These are phyloP conservation scores for Sebastes trivittatus DNA, from an alignment of 2,797 vertebrate species.

Conservation along the genomic window DNA sequence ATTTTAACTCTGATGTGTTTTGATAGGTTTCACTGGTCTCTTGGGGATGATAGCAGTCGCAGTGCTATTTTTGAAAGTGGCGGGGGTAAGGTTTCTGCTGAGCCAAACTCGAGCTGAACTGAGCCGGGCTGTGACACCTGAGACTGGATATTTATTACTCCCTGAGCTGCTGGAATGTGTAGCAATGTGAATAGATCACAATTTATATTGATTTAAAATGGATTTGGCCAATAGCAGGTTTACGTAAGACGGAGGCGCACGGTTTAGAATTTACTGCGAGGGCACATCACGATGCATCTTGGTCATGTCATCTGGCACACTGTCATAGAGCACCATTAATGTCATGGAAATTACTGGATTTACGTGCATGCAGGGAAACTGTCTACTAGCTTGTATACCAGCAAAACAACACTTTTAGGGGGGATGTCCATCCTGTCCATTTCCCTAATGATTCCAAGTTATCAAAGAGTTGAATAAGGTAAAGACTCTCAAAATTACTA, in stretches of 20 bases:
- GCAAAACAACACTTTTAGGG: neutral
- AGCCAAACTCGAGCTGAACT: slow-evolving; percentile 7
- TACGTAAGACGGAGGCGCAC: neutral
- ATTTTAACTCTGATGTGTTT: slow-evolving; percentile 71
- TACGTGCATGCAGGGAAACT: neutral
- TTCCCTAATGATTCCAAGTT: neutral
- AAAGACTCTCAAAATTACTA: neutral
- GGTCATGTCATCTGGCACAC: neutral
- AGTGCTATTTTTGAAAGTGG: slow-evolving; percentile 41
- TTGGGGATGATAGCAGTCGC: slow-evolving; percentile 37
- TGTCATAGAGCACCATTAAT: neutral
- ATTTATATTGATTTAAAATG: neutral
- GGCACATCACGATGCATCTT: neutral
- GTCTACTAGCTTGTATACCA: neutral
- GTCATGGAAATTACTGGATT: slow-evolving; percentile 2
- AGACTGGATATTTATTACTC: slow-evolving; percentile 22
- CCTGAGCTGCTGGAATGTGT: neutral
- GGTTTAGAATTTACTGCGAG: neutral
- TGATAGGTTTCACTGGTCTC: slow-evolving; percentile 64
- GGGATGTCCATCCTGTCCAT: neutral
- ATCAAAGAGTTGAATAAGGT: neutral
- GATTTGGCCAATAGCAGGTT: neutral
- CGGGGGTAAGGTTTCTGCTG: neutral
- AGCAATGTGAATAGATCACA: neutral
- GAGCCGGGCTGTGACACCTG: slow-evolving; percentile 6